Percentiles rank a stretch among this genome's conserved stretches.
These are phyloP conservation scores for Eospalax fontanierii DNA, from an alignment of 2,797 vertebrate genomes.

Conservation along the genomic window DNA sequence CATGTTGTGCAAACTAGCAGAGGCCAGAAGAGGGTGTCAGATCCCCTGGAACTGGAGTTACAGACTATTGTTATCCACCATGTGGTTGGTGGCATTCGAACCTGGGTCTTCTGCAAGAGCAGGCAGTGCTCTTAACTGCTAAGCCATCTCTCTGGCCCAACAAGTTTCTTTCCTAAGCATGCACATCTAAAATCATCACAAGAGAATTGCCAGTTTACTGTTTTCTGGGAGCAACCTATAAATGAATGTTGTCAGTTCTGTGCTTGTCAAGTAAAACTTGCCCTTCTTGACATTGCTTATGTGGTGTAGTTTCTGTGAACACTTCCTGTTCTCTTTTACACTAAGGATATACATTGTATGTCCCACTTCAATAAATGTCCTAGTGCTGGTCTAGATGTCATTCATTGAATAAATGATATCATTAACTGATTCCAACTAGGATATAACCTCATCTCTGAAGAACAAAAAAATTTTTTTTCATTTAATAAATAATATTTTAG, in stretches of 20 bases:
- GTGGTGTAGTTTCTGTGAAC: neutral
- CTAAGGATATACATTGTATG: neutral
- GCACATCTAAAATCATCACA: neutral
- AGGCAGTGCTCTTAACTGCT: too few relatives aligned
- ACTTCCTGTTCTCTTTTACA: neutral
- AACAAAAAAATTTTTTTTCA: slow-evolving; percentile 35
- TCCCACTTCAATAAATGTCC: neutral
- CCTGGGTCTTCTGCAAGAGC: too few relatives aligned
- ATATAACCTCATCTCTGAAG: neutral
- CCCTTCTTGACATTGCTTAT: slow-evolving; percentile 19
- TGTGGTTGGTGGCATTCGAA: too few relatives aligned
- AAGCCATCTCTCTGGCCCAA: too few relatives aligned
- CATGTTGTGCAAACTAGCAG: too few relatives aligned
- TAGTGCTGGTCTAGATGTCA: neutral
- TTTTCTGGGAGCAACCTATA: neutral
- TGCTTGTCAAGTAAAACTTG: neutral
- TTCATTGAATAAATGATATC: neutral
- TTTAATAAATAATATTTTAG: slow-evolving; percentile 32
- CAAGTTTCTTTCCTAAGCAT: slow-evolving; percentile 65
- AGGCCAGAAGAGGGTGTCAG: too few relatives aligned
- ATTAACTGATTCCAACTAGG: slow-evolving; percentile 1
- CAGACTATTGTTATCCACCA: too few relatives aligned
- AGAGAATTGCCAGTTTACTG: neutral
- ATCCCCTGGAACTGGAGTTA: too few relatives aligned
- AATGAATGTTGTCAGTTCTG: neutral